Base-by-base conservation (phyloP, 2,113 vertebrate genomes). In the Centropus unirufus region DNA sequence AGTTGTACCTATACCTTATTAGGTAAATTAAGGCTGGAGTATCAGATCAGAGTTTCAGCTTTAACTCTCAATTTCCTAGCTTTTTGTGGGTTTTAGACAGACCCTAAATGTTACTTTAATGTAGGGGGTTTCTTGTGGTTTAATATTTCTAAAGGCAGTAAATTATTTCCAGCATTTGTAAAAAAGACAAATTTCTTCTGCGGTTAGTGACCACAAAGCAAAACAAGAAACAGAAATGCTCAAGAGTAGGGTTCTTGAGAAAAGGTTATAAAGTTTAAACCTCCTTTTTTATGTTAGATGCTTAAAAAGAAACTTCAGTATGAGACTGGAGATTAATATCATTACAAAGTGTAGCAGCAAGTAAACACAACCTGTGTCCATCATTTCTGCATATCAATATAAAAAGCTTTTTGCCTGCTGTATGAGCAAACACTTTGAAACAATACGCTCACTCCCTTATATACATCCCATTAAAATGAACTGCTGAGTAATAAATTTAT, bases 81-180 rank as follows among this genome's bases (percentile, higher is more conserved):
- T 97, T 96, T 97, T 95, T 95, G 96, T 96, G 96, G 96, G 92
- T 90, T 98, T 97, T 95, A 95, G 27, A 59, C 95, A 97, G 96
- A 93, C 84, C 94, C 89, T 97, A 97, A 97, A 97, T 93, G 87
- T 97, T 96, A 97, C 96, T 97, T 97, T 97, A 98, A 96, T 94
- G 82, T 96, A 97, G 62, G 75, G 36, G 47, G 78, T 85, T 97
- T 91, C 96, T 95, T 96, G 96, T 96, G 98, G 97, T 97, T 98
- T 98, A 98, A 98, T 98, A 97, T 97, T 98, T 98, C 97, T 97
- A 97, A 98, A 93, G 96, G 95, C 96, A 98, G 97, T 97, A 98
- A 98, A 98, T 98, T 98, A 98, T 98, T 98, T 97, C 97, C 97
- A 98, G 97, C 88, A 19, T 98, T 97, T 92, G 91, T 97, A 96